Evolutionary conservation across 2,797 vertebrate species (phyloP).

Genomic region (Cynopterus sphinx): DNA sequence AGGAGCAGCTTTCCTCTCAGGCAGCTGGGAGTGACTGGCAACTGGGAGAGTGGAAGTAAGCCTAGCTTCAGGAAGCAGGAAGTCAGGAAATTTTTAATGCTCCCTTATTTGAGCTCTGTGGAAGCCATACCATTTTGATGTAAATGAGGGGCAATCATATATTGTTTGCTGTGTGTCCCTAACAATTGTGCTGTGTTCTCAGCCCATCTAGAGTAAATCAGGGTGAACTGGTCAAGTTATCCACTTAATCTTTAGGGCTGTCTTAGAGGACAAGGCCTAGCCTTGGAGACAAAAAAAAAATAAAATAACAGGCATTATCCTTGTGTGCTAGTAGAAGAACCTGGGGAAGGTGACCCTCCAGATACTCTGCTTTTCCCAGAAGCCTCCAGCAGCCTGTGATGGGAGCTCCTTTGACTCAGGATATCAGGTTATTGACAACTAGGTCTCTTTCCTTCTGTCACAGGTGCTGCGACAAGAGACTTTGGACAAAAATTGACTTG

Average conservation of each 20-base stretch:
- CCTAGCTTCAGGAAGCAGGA: not conserved
- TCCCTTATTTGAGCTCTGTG: not conserved
- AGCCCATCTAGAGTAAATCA: not conserved
- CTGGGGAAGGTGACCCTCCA: not conserved
- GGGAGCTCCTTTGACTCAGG: not conserved
- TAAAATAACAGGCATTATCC: not conserved
- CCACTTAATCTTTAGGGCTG: not conserved
- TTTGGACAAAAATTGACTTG: slow-evolving; percentile 96
- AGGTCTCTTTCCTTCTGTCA: slow-evolving; percentile 52
- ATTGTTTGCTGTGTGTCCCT: not conserved
- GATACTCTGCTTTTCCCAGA: not conserved
- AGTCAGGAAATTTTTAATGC: not conserved
- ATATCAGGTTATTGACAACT: not conserved
- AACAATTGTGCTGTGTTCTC: not conserved
- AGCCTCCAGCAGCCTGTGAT: not conserved
- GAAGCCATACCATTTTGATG: not conserved
- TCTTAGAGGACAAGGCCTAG: not conserved
- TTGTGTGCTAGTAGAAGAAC: not conserved
- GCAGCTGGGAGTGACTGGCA: not conserved
- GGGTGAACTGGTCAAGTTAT: not conserved
- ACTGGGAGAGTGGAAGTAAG: not conserved
- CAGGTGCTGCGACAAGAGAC: slow-evolving; percentile 98
- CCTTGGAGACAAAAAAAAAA: not conserved
- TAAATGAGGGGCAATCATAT: not conserved
- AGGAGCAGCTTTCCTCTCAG: not conserved